phyloP scores from a whole-genome alignment of 2,797 vertebrate genomes.

The Falco naumanni region DNA sequence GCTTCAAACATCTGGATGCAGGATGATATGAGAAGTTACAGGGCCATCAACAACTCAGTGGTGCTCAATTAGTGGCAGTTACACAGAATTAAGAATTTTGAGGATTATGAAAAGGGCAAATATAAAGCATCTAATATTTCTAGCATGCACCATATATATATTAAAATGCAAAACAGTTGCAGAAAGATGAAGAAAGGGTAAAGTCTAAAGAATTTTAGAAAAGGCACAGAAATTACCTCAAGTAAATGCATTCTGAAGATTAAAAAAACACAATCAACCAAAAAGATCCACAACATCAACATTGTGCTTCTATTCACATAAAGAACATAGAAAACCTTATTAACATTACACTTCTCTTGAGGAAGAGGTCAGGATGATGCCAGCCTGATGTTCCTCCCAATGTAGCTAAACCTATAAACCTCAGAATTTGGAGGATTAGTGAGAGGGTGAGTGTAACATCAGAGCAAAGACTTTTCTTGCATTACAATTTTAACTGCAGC shows the following conservation, averaged over 20 bases:
- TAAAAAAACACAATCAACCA: background rate
- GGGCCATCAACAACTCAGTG: background rate
- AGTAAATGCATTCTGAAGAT: background rate
- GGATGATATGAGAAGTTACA: background rate
- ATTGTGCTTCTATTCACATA: background rate
- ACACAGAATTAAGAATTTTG: background rate
- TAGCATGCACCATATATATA: background rate
- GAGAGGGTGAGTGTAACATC: background rate
- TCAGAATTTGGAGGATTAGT: background rate
- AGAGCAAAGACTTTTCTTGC: background rate
- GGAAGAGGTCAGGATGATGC: background rate
- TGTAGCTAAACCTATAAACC: background rate
- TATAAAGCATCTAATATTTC: background rate
- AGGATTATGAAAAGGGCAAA: background rate
- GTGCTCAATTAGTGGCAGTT: background rate
- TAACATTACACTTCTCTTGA: background rate
- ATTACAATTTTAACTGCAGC: background rate
- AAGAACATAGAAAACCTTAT: background rate
- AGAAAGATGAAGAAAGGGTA: background rate
- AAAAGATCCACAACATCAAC: background rate
- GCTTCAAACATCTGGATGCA: rapidly evolving
- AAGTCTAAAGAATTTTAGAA: background rate
- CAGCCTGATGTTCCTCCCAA: background rate
- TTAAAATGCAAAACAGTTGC: background rate
- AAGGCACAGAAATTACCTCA: background rate